Evolutionary conservation across 2,888 invertebrate genomes (phyloP), one percentile per base, ranked within the genome.

Genomic region (Xiphydria camelus): DNA sequence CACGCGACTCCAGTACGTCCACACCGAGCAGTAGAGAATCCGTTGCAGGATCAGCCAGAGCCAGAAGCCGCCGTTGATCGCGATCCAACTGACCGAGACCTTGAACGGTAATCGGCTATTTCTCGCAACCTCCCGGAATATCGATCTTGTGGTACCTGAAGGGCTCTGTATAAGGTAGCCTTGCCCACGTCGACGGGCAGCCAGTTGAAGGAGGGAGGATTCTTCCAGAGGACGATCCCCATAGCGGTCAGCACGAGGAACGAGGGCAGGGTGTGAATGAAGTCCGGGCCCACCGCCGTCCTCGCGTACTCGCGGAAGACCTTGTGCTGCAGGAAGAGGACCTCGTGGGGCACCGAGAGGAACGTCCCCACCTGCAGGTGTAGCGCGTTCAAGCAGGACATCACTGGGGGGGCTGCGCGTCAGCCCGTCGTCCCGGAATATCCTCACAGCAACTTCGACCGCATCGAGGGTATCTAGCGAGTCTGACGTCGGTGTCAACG

Each of bases 231-330:
- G 2, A 59, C 29, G 10, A 66, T 45, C n/a, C 51, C 43, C 38
- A 64, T 45, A 3, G 72, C 59, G 1, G 46, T 41, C 6, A 70
- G 40, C n/a, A 72, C 60, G 4, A 72, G 44, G 9, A 70, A 49
- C 1, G 72, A 68, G 1, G 72, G 72, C 6, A 70, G 47, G 2
- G 72, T 72, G 45, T 72, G 72, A 10, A 70, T 64, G 23, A 72
- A 72, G 41, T 72, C 72, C 1, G 67, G 63, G 1, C 72, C 69
- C 3, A 72, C 61, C 9, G 68, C 67, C 35, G 64, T 57, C 53
- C 63, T 72, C 5, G 62, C 70, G 43, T 72, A 72, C 39, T 72
- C 70, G 2, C 56, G 57, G 42, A 66, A 66, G 17, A 72, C 72
- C 10, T 55, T 59, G 49, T 72, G 70, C 37, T 59, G 64, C 4